Conservation (phyloP, 2,113 vertebrate genomes). For the Ictalurus punctatus region DNA sequence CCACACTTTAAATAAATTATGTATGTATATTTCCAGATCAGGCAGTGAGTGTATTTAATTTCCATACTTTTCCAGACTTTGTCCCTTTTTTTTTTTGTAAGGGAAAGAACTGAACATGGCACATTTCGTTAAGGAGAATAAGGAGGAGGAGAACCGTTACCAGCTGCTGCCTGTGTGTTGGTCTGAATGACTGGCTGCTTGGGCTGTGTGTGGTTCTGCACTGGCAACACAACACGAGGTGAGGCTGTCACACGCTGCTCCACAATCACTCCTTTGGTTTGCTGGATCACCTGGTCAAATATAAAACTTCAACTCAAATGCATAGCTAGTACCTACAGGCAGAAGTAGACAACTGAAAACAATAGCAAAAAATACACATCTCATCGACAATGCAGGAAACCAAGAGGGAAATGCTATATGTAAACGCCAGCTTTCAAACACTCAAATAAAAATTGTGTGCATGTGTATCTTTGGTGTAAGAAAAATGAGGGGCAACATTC, state of each 20-base stretch:
- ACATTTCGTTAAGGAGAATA: background rate
- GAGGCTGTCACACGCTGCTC: constrained; percentile 64
- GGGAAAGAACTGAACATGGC: background rate
- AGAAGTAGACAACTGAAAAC: background rate
- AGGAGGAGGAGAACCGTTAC: background rate
- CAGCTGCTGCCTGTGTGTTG: constrained; percentile 61
- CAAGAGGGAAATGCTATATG: background rate
- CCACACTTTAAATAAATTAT: background rate
- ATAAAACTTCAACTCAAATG: constrained; percentile 16
- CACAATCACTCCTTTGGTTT: constrained; percentile 61
- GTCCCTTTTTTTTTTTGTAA: background rate
- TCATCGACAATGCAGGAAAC: background rate
- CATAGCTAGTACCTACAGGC: background rate
- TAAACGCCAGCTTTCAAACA: constrained; percentile 9
- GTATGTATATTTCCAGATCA: background rate
- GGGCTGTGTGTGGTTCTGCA: constrained; percentile 63
- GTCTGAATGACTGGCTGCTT: constrained; percentile 48
- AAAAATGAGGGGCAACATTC: constrained; percentile 47
- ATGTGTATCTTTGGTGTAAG: constrained; percentile 24
- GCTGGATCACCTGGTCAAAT: constrained; percentile 76
- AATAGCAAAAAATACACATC: background rate
- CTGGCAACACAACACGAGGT: constrained; percentile 55
- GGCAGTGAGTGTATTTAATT: background rate
- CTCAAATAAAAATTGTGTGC: constrained; percentile 15
- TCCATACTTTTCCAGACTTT: background rate